Base-by-base conservation (phyloP, 2,797 vertebrate species). In the Prunella strophiata region DNA sequence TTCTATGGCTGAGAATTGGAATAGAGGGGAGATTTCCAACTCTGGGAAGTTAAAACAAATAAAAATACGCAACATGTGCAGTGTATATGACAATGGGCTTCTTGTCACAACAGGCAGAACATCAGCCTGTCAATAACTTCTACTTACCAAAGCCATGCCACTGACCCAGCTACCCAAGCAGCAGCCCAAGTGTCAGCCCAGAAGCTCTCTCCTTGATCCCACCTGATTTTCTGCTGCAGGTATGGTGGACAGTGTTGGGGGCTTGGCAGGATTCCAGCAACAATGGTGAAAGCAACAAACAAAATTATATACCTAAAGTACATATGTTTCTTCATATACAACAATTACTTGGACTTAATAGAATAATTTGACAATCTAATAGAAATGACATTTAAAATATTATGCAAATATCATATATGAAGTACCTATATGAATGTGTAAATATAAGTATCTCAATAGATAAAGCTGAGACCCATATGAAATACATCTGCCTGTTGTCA, bases 221-320 rank as follows among this genome's bases (percentile, higher is more conserved):
- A 36, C 20, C 17, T 51, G 40, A 20, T 91, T 30, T 89, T 66
- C 71, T 85, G n/a, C 63, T 51, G 25, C 13, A 23, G n/a, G 15
- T 7, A 34, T 5, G 9, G 8, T 13, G 23, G 42, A 7, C 4
- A 57, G 13, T 6, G 21, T 1, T 54, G n/a, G 34, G 23, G 2
- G 16, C 17, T 54, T 72, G 43, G 45, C 34, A 72, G 10, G 59
- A 38, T 62, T 79, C 55, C 48, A 36, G 16, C 42, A 61, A 32
- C 13, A 52, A 7, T 6, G 0, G 1, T 65, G 58, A 74, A 71
- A 70, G 10, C 16, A 47, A 62, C 36, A 65, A 86, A 50, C 4
- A 74, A 85, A 85, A 75, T 30, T 11, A 36, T 42, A 36, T 13
- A 63, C 19, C 7, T 40, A 7, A 71, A 58, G 11, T 48, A 40